A percentile compares a stretch with the other conserved stretches of the same genome.
phyloP scores from a whole-genome alignment of 2,888 invertebrate genomes.

The Tetramorium bicarinatum region DNA sequence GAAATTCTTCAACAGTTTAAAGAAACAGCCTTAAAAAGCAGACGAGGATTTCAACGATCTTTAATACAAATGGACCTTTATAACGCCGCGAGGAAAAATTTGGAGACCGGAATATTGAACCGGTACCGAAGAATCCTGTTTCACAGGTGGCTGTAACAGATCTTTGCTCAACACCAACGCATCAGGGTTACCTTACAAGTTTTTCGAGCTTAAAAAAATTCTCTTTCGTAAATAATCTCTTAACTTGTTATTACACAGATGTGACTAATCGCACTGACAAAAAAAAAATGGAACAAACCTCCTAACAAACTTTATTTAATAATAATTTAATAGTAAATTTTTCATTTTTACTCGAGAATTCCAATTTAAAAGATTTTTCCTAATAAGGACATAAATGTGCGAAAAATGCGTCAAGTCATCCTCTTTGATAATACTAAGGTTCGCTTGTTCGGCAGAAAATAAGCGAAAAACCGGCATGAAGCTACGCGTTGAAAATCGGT shows the following conservation, averaged over 20 bases:
- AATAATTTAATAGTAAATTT: neutral
- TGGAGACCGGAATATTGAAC: constrained; percentile 53
- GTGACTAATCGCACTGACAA: neutral
- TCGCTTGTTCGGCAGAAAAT: neutral
- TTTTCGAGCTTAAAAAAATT: constrained; percentile 16
- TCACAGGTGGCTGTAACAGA: constrained; percentile 51
- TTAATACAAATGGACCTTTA: constrained; percentile 15
- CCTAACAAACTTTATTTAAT: neutral
- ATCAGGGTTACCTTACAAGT: constrained; percentile 17
- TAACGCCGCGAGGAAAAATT: constrained; percentile 32
- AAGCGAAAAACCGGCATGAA: neutral
- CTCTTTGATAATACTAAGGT: neutral
- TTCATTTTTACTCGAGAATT: neutral
- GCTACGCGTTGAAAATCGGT: constrained; percentile 11
- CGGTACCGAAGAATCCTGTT: constrained; percentile 59
- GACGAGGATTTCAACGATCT: neutral
- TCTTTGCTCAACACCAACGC: constrained; percentile 32
- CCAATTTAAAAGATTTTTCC: neutral
- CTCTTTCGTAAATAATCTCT: neutral
- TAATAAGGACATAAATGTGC: neutral
- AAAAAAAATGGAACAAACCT: neutral
- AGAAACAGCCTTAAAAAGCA: constrained; percentile 7
- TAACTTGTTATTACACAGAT: neutral
- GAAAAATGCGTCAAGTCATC: neutral
- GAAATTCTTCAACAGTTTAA: neutral